These are phyloP conservation scores for Drosophila ficusphila DNA, from an alignment of 1,140 invertebrate genomes.

Conservation along the genomic window DNA sequence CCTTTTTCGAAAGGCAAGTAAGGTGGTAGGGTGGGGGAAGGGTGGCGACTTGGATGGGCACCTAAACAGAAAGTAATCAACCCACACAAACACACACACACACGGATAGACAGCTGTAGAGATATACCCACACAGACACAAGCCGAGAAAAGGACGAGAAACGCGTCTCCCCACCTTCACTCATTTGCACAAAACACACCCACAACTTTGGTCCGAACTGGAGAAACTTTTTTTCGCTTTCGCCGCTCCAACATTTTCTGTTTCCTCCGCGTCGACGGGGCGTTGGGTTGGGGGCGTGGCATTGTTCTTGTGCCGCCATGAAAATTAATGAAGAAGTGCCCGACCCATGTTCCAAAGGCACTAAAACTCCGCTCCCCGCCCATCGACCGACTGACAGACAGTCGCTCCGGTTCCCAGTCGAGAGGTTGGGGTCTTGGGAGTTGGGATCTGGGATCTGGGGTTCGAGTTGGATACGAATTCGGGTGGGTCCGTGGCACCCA, in stretches of 20 bases:
- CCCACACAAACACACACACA: conserved; percentile 62
- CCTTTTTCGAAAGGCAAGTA: conserved; percentile 44
- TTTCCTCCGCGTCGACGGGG: conserved; percentile 49
- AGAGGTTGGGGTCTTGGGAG: conserved; percentile 10
- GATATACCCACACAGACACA: conserved; percentile 15
- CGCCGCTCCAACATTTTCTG: conserved; percentile 62
- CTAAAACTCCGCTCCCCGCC: conserved; percentile 58
- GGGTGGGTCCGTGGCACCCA: conserved; percentile 27
- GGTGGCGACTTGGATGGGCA: conserved; percentile 44
- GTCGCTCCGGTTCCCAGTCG: conserved; percentile 22
- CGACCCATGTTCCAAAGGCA: conserved; percentile 74
- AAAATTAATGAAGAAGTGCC: conserved; percentile 83
- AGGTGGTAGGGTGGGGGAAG: conserved; percentile 4
- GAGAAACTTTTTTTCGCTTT: conserved; percentile 69
- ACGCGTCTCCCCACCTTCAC: conserved; percentile 51
- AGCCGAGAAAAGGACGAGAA: conserved; percentile 30
- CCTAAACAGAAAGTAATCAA: conserved; percentile 82
- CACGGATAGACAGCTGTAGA: background rate
- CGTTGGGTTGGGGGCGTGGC: conserved; percentile 21
- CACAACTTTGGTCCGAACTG: conserved; percentile 73
- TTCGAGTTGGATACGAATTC: background rate
- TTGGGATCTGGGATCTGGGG: background rate
- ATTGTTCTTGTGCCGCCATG: conserved; percentile 81
- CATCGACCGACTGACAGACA: conserved; percentile 41
- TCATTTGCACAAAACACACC: conserved; percentile 82